Evolutionary conservation across 2,113 vertebrate species (phyloP).

Genomic region (Sphyrna mokarran): DNA sequence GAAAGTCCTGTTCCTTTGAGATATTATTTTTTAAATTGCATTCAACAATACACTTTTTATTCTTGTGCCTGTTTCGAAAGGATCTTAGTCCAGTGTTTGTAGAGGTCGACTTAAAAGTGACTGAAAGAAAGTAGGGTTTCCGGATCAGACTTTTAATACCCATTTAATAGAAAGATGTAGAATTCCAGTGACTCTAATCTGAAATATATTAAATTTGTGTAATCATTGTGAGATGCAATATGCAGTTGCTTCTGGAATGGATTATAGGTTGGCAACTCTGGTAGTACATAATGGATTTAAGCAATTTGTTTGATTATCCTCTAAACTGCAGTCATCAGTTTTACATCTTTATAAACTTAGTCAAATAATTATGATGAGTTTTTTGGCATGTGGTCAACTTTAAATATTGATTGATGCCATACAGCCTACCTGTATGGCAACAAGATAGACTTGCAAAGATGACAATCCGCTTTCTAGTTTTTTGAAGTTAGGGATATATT

Average conservation of each 20-base stretch:
- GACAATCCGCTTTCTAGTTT: neutral
- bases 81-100: neutral
- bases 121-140: neutral
- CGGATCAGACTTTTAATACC: conserved; percentile 1
- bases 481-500: neutral
- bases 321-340: neutral
- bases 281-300: neutral
- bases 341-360: neutral
- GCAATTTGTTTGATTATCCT: neutral
- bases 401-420: neutral
- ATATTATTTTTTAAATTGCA: neutral
- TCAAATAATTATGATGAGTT: neutral
- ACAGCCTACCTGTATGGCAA: neutral
- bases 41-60: neutral
- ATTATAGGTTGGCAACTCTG: neutral
- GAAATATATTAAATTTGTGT: conserved; percentile 13
- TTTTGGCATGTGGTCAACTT: neutral
- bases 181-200: neutral
- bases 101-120: neutral
- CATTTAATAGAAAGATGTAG: neutral
- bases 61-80: too few species aligned
- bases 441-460: neutral
- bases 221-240: neutral
- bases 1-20: neutral
- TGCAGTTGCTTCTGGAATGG: neutral